Evolutionary conservation across 2,113 vertebrate species (phyloP).

Genomic region (Calypte anna): DNA sequence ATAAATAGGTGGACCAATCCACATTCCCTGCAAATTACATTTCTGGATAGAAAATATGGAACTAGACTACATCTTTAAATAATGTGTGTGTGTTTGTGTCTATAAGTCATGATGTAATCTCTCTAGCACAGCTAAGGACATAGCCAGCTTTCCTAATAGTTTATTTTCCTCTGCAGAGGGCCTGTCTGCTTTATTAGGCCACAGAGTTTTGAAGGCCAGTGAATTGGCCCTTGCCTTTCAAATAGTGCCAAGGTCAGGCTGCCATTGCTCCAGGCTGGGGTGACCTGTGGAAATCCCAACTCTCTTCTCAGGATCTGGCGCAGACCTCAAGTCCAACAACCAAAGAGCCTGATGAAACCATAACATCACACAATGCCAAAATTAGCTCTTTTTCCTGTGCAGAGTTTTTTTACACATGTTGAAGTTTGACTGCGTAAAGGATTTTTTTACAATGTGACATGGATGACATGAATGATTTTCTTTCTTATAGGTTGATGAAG

Average conservation of each 20-base stretch:
- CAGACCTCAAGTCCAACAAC: not conserved
- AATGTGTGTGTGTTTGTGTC: not conserved
- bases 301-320: not conserved
- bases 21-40: not conserved
- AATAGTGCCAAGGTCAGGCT: constrained; percentile 6
- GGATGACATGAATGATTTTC: not conserved
- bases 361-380: not conserved
- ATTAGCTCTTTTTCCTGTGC: not conserved
- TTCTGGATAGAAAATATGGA: not conserved
- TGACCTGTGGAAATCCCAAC: not conserved
- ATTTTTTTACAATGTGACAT: not conserved
- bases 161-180: not conserved
- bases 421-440: not conserved
- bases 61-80: not conserved
- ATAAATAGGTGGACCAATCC: not conserved
- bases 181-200: not conserved
- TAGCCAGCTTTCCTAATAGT: not conserved
- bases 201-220: not conserved
- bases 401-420: not conserved
- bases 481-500: not conserved
- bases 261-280: not conserved
- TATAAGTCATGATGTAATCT: not conserved
- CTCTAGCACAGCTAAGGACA: not conserved
- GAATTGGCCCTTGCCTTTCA: not conserved
- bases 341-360: not conserved